Evolutionary conservation across 2,113 vertebrate species (phyloP), one percentile per base, ranked within the genome.

Genomic region (Proteles cristata): DNA sequence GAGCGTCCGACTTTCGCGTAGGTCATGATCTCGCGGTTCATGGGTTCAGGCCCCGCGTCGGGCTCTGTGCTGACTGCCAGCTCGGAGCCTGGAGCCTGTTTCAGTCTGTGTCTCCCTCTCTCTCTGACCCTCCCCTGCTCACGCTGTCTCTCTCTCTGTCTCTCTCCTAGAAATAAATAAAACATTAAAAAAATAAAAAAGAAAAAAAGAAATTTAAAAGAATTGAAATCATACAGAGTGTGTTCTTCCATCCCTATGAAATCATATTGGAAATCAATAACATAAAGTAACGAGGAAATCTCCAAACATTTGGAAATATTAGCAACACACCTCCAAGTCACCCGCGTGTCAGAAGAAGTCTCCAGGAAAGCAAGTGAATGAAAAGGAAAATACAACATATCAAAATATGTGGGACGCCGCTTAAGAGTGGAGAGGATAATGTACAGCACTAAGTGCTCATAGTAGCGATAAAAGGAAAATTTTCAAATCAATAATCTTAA

Each of bases 371-470:
- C 4, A 6, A 17, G 53, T 21, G 15, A 73, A 63, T 26, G 39
- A 21, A 43, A 25, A 39, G 23, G n/a, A 53, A 71, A 73, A 71
- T 15, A 63, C 26, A 33, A 71, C 21, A 11, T 6, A 8, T 4
- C 3, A 25, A 39, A 31, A 7, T 15, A 2, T 12, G 43, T 5
- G 45, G 55, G 31, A 76, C 39, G 12, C 6, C 4, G 4, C 55
- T 21, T 31, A 12, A 12, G 86, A 48, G 50, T 63, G 5, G 23
- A 4, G 15, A 61, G 50, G 33, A 25, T 55, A 71, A 17, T 19
- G 7, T 17, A 63, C 0, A 86, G 50, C 63, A 19, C 33, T 19
- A 23, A 9, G 8, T 48, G 12, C 35, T 26, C 1, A 0, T 7
- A 43, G 26, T 43, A 43, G 58, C 19, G 21, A 31, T 73, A 45